Percentiles rank a stretch among this genome's conserved stretches.
Evolutionary conservation across 2,113 vertebrate genomes (phyloP).

Genomic region (Condylura cristata): DNA sequence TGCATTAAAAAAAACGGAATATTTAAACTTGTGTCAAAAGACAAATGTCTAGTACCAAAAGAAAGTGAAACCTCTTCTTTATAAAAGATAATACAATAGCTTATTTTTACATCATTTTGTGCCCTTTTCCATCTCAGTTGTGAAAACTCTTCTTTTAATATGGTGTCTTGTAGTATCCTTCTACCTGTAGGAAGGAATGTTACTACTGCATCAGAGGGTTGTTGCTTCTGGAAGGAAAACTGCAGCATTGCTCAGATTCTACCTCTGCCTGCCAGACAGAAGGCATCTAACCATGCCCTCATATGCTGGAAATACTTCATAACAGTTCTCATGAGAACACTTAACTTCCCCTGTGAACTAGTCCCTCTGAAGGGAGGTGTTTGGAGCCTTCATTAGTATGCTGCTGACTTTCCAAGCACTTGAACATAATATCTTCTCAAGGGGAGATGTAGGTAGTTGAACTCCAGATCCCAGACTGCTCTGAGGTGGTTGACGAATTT

Average conservation of each 20-base stretch:
- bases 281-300: not conserved
- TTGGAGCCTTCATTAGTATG: not conserved
- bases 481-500: not conserved
- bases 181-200: not conserved
- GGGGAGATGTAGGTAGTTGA: not conserved
- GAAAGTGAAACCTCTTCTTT: not conserved
- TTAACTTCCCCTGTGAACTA: not conserved
- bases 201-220: not conserved
- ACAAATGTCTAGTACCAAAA: not conserved
- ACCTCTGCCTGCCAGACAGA: not conserved
- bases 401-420: not conserved
- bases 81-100: too few relatives aligned
- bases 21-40: not conserved
- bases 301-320: accelerated
- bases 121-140: too few relatives aligned
- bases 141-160: not conserved
- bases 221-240: not conserved
- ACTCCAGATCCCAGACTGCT: not conserved
- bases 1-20: too few relatives aligned
- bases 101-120: too few relatives aligned
- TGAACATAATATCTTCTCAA: not conserved
- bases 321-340: not conserved
- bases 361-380: not conserved
- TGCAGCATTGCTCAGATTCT: not conserved
- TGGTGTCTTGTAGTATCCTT: not conserved